Base-by-base conservation (phyloP, 1,140 invertebrate species). In the Rhynchophorus ferrugineus region DNA sequence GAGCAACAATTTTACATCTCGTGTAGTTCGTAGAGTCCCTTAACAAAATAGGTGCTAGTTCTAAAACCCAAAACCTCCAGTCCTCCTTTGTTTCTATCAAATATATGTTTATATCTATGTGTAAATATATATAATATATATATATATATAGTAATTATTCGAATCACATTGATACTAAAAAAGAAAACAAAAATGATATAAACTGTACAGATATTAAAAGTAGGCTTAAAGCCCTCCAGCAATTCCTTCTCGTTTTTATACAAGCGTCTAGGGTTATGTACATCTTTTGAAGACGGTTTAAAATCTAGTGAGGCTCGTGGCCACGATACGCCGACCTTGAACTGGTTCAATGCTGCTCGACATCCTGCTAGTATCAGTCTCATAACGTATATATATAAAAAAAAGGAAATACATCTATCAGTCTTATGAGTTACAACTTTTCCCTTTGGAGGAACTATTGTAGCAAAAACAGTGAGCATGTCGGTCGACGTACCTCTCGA, bases 401-500 rank as follows among this genome's bases (percentile, higher is more conserved):
- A 54, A 44, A 44, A 44, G 17, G 49, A 60, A 61, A 49, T 64
- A 58, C 63, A 68, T 57, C 63, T 67, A 66, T 69, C 67, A 69
- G 67, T 69, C 67, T 69, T 69, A 68, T 66, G 54, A 67, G 65
- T 68, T 67, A 57, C 64, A 62, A 49, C n/a, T 49, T 56, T 49
- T 29, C 24, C 55, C 45, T 19, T 58, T 48, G 43, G 58, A 65
- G 66, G 66, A 68, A 66, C 66, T 65, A 49, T 55, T 66, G 66
- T 65, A 68, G 66, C 63, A 68, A 68, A 66, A 54, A 33, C 59
- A 58, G 61, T 66, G 61, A 66, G 65, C 65, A 41, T 55, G 58
- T 29, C 61, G 66, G 58, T 59, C 58, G 43, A 29, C 51, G 51
- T 56, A 55, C 53, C 22, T 36, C 48, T 43, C 51, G 44, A 56